Percentiles rank a stretch among this genome's conserved stretches.
Conservation (phyloP, 2,797 vertebrate species). For the Epinephelus coioides region DNA sequence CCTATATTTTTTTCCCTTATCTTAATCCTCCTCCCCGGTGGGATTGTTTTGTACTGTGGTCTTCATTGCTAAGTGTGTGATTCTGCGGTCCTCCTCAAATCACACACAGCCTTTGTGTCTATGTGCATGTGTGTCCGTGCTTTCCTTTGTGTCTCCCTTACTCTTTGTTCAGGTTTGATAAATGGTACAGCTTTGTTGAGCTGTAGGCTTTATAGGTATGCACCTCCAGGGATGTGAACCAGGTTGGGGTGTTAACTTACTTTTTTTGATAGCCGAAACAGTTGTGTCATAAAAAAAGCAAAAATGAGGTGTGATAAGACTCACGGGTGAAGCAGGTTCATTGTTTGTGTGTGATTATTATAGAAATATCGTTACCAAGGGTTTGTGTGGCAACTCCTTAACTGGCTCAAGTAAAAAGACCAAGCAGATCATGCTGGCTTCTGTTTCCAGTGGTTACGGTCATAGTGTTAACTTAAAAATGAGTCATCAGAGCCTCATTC, state of each 20-base stretch:
- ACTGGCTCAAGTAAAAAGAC: neutral
- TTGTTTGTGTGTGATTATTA: neutral
- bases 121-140: neutral
- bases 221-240: slow-evolving; percentile 12
- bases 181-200: slow-evolving; percentile 15
- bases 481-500: slow-evolving; percentile 23
- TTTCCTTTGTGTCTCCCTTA: slow-evolving; percentile 23
- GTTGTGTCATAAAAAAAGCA: neutral
- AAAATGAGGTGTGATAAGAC: neutral
- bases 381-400: slow-evolving; percentile 19
- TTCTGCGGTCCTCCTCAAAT: slow-evolving; percentile 39
- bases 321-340: neutral
- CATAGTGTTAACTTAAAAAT: slow-evolving; percentile 6
- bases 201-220: slow-evolving; percentile 13
- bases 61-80: slow-evolving; percentile 4
- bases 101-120: slow-evolving; percentile 30
- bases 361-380: neutral
- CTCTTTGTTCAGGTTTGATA: slow-evolving; percentile 48
- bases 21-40: slow-evolving; percentile 47
- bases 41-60: slow-evolving; percentile 36
- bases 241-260: neutral
- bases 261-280: slow-evolving; percentile 8
- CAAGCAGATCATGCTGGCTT: neutral
- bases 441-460: slow-evolving; percentile 17
- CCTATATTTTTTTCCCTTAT: slow-evolving; percentile 33